phyloP scores from a whole-genome alignment of 1,140 invertebrate species.

The Agrypnia vestita region DNA sequence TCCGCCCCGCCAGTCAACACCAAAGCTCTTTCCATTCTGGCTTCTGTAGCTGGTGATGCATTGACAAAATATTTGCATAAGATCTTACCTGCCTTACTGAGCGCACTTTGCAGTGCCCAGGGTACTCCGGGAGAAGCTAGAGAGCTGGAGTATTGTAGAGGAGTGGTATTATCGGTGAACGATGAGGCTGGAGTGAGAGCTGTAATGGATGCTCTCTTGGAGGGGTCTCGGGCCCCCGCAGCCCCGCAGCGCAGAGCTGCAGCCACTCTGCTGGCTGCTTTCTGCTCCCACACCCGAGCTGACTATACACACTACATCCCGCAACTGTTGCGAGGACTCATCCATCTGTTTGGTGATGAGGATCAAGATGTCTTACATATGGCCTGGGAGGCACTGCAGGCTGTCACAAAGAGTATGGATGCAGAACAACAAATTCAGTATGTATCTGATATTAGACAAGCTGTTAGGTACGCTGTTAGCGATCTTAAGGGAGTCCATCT shows the following conservation, averaged over 20 bases:
- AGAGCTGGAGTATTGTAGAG: constrained; percentile 94
- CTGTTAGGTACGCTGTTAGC: constrained; percentile 90
- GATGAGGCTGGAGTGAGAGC: constrained; percentile 91
- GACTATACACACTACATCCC: constrained; percentile 91
- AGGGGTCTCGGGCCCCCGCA: constrained; percentile 80
- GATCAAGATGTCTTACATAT: constrained; percentile 88
- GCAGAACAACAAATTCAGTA: constrained; percentile 86
- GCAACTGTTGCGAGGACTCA: constrained; percentile 89
- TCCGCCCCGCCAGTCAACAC: constrained; percentile 92
- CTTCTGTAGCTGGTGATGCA: constrained; percentile 93
- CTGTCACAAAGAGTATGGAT: constrained; percentile 91
- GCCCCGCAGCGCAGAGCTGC: constrained; percentile 82
- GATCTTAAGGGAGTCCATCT: constrained; percentile 87
- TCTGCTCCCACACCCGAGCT: constrained; percentile 90
- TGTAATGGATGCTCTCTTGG: constrained; percentile 93
- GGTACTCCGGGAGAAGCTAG: constrained; percentile 81
- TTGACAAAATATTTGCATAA: constrained; percentile 93
- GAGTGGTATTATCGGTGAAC: constrained; percentile 91
- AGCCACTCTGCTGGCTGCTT: constrained; percentile 89
- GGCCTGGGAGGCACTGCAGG: constrained; percentile 91
- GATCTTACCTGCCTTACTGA: constrained; percentile 92
- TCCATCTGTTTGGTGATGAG: constrained; percentile 87
- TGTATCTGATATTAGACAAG: constrained; percentile 92
- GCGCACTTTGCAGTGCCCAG: constrained; percentile 82
- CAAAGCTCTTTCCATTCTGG: constrained; percentile 92